Evolutionary conservation across 2,888 invertebrate genomes (phyloP).

Genomic region (Cremastinae sp.): DNA sequence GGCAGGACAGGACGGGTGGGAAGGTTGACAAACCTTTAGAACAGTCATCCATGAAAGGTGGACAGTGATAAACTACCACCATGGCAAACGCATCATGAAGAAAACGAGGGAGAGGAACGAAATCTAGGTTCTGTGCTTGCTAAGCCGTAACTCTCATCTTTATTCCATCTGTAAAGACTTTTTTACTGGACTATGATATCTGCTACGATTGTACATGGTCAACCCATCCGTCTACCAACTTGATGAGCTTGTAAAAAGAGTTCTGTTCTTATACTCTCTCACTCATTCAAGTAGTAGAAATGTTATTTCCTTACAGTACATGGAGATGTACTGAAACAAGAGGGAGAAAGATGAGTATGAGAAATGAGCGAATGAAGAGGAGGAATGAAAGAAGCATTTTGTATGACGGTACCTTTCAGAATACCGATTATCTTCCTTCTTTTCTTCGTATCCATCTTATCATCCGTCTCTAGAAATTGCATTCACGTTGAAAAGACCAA

Average conservation of each 20-base stretch:
- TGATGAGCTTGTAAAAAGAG: constrained; percentile 52
- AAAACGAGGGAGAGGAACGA: constrained; percentile 45
- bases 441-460: constrained; percentile 5
- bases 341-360: not conserved
- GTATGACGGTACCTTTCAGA: constrained; percentile 15
- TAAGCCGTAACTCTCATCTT: constrained; percentile 72
- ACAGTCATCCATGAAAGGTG: constrained; percentile 10
- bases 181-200: constrained; percentile 38
- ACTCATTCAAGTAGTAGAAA: constrained; percentile 51
- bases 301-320: constrained; percentile 41
- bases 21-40: constrained; percentile 44
- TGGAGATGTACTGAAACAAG: constrained; percentile 26
- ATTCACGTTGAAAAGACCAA: constrained; percentile 14
- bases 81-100: constrained; percentile 27
- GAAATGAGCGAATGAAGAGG: constrained; percentile 23
- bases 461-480: constrained; percentile 24
- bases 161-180: constrained; percentile 77
- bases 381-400: constrained; percentile 29
- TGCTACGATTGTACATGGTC: constrained; percentile 25
- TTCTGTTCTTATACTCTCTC: constrained; percentile 31
- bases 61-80: constrained; percentile 15
- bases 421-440: constrained; percentile 20
- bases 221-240: constrained; percentile 35
- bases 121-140: constrained; percentile 68
- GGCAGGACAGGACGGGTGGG: not conserved